phyloP scores from a whole-genome alignment of 2,888 invertebrate species.

The Temnothorax ravouxi region DNA sequence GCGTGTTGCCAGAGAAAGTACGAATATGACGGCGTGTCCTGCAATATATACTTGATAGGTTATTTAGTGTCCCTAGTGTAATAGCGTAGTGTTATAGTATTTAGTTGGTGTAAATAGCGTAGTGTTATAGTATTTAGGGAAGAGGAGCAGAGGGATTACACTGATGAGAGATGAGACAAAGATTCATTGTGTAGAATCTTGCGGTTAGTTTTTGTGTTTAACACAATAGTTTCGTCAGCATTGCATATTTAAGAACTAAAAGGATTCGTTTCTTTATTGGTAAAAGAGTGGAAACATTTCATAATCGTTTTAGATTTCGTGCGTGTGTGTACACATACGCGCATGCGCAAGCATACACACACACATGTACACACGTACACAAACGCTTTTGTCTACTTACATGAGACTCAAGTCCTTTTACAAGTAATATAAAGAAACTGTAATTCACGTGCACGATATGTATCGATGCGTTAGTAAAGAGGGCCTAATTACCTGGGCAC shows the following conservation, averaged over 20 bases:
- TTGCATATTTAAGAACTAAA: constrained; percentile 34
- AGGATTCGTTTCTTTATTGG: constrained; percentile 19
- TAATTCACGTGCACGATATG: constrained; percentile 51
- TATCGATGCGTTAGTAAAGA: constrained; percentile 59
- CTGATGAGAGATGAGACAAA: constrained; percentile 46
- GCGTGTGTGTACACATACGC: too few species aligned
- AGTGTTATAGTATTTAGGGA: constrained; percentile 71
- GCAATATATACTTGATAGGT: constrained; percentile 85
- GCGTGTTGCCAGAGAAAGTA: constrained; percentile 80
- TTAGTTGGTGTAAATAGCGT: constrained; percentile 85
- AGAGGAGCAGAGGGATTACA: constrained; percentile 53
- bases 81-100: too few species aligned
- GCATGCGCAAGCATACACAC: neutral
- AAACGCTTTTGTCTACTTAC: constrained; percentile 51
- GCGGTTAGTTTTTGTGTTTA: constrained; percentile 46
- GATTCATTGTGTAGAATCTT: constrained; percentile 49
- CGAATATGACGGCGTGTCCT: constrained; percentile 79
- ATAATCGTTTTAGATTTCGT: constrained; percentile 47
- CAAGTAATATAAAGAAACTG: constrained; percentile 62
- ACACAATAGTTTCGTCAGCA: constrained; percentile 38
- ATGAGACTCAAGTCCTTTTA: constrained; percentile 61
- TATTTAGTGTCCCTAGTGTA: constrained; percentile 80
- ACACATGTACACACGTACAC: too few species aligned
- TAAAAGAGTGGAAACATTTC: neutral
- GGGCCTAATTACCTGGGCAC: constrained; percentile 71